Conservation (phyloP, 92 coral and sea anemone genomes). For the Porites lobata region DNA sequence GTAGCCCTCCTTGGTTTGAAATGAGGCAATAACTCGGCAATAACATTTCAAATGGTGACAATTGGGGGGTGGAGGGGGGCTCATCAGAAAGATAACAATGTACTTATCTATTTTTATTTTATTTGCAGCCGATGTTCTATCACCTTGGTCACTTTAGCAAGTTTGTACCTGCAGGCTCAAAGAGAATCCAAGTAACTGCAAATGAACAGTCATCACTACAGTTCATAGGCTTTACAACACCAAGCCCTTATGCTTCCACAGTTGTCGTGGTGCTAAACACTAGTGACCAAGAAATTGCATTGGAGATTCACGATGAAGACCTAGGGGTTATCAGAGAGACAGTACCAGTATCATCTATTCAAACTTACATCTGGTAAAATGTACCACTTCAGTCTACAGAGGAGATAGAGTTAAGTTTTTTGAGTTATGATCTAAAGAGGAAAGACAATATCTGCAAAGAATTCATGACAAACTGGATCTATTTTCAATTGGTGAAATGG, state of each 20-base stretch:
- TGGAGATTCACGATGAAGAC: constrained; percentile 64
- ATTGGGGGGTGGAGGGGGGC: no score
- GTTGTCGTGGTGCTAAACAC: constrained; percentile 85
- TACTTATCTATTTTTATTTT: neutral
- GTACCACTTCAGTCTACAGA: neutral
- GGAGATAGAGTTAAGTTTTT: neutral
- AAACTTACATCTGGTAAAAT: constrained; percentile 87
- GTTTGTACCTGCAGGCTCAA: constrained; percentile 87
- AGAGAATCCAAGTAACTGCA: constrained; percentile 76
- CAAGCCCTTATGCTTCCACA: constrained; percentile 54
- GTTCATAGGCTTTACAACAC: constrained; percentile 83
- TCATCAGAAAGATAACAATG: no score
- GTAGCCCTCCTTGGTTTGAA: no score
- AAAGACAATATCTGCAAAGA: neutral
- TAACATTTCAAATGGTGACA: no score
- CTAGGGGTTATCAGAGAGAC: constrained; percentile 54
- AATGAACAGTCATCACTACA: constrained; percentile 61
- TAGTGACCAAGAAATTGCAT: constrained; percentile 43
- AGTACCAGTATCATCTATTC: constrained; percentile 84
- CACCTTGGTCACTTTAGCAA: constrained; percentile 97
- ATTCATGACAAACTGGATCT: neutral
- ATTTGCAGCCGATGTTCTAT: constrained; percentile 88
- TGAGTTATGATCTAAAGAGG: neutral
- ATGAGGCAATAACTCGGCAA: no score
- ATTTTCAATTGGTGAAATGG: neutral